These are phyloP conservation scores for Aricia artaxerxes DNA, from an alignment of 2,888 invertebrate genomes.

Conservation along the genomic window DNA sequence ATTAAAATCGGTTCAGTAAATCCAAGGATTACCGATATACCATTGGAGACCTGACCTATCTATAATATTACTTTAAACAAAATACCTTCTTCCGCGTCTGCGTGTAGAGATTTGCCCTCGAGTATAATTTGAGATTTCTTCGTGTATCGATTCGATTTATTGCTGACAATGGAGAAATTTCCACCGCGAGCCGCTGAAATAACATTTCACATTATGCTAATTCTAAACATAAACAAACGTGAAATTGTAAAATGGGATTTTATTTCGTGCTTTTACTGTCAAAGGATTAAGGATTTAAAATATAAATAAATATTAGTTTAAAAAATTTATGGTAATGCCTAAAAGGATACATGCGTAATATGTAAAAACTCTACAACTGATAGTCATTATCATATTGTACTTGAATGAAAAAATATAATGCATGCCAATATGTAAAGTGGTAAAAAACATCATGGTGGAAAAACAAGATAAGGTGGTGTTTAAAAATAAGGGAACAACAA, in stretches of 20 bases:
- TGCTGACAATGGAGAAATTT: slow-evolving; percentile 93
- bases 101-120: slow-evolving; percentile 69
- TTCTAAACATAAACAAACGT: background rate
- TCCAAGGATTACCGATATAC: background rate
- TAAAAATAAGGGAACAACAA: slow-evolving; percentile 38
- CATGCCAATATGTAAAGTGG: background rate
- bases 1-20: background rate
- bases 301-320: background rate
- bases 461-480: background rate
- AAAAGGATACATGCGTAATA: slow-evolving; percentile 4
- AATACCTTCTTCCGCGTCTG: slow-evolving; percentile 68
- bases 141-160: slow-evolving; percentile 91
- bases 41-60: slow-evolving; percentile 17
- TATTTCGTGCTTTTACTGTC: background rate
- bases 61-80: slow-evolving; percentile 34
- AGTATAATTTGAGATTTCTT: slow-evolving; percentile 83
- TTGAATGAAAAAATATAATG: background rate
- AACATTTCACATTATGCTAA: background rate
- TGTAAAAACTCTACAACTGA: background rate
- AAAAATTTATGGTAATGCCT: background rate
- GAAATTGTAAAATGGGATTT: background rate
- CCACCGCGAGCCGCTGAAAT: slow-evolving; percentile 89
- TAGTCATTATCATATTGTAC: background rate
- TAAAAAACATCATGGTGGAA: background rate
- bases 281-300: background rate